Base-by-base conservation (phyloP, 1,140 invertebrate genomes). In the Drosophila sucinea region DNA sequence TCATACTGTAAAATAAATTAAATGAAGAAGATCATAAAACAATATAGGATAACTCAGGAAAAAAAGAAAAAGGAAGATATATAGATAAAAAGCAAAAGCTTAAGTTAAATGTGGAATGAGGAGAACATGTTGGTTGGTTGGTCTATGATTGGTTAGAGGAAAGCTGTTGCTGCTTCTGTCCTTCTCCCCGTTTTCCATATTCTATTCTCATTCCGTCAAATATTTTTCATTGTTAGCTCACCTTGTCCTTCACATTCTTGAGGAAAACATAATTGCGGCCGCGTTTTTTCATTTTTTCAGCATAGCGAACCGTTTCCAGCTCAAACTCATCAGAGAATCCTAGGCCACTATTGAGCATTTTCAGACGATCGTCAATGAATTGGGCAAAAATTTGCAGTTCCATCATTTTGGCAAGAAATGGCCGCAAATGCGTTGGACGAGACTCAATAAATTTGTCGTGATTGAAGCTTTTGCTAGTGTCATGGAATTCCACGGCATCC, bases 251-350 rank as follows among this genome's bases (percentile, higher is more conserved):
- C 7, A 96, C 94, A 84, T 94, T 96, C 90, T 95, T 95, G 60
- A 97, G 94, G 80, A 97, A 95, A 83, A 97, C 96, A 90, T 97
- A 97, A 74, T 97, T 95, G 73, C 96, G 95, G 81, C 95, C 95
- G 44, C 96, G 94, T 93, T 96, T 96, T 81, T 95, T 95, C 33
- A 95, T 94, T 91, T 97, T 97, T 66, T 98, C 97, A 0, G 96
- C 96, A 92, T 97, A 97, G 62, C 95, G 94, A 76, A 96, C 97
- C 17, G 96, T 96, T 92, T 98, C 98, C 91, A 96, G 94, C 93
- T 99, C 98, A 93, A 99, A 99, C 90, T 98, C 96, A 92, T 99
- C 98, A n/a, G 95, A 96, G 90, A 98, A 98, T 1, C 97, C 97
- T 44, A 96, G 93, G 1, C 97, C 98, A 29, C 95, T 95, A 93